phyloP scores from a whole-genome alignment of 1,140 invertebrate genomes.

The Bemisia tabaci region DNA sequence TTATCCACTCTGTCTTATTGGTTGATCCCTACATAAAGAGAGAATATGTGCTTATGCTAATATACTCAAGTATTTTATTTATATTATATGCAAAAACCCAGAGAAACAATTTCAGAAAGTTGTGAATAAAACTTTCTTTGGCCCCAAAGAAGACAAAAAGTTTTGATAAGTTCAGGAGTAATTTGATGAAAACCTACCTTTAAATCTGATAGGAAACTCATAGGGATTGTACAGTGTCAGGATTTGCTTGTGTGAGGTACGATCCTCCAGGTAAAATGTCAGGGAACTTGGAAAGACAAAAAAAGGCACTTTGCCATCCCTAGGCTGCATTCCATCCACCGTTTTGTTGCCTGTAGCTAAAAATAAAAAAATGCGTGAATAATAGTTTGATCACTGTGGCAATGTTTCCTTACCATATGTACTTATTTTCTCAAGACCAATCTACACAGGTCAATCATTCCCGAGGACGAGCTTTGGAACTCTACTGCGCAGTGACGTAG shows the following conservation, averaged over 20 bases:
- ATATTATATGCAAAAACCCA: no score
- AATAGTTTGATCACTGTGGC: background rate
- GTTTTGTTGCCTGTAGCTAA: background rate
- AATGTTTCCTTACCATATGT: no score
- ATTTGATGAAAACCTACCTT: constrained; percentile 57
- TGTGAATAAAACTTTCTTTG: no score
- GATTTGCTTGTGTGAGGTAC: constrained; percentile 63
- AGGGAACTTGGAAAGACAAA: constrained; percentile 69
- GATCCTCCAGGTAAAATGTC: constrained; percentile 62
- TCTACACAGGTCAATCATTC: background rate
- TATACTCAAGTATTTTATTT: no score
- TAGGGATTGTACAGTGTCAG: constrained; percentile 80
- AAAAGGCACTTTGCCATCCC: constrained; percentile 45
- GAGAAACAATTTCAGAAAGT: no score
- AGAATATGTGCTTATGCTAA: no score
- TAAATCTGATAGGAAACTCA: constrained; percentile 70
- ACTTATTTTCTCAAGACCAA: no score
- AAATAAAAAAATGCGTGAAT: background rate
- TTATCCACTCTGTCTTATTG: no score
- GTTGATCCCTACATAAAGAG: no score
- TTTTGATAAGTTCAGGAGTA: no score
- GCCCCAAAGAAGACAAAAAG: no score
- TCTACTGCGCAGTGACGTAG: no score
- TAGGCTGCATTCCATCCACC: background rate
- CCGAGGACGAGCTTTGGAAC: background rate